These are phyloP conservation scores for Malurus leucopterus DNA, from an alignment of 2,797 vertebrate genomes.

Conservation along the genomic window DNA sequence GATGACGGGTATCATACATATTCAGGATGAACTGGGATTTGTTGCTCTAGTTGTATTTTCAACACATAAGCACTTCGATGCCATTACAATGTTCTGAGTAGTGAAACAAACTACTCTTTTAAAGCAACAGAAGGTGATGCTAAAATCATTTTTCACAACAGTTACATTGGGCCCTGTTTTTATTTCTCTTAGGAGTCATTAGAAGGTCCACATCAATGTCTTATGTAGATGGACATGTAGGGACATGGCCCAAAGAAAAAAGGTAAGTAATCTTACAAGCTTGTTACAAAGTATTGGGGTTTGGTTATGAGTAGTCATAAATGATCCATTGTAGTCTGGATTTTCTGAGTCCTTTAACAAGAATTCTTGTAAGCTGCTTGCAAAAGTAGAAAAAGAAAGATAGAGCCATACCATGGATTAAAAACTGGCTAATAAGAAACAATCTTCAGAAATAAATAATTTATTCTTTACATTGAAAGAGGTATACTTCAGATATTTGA, in stretches of 20 bases:
- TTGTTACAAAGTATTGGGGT: neutral
- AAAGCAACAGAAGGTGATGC: neutral
- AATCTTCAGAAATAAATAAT: neutral
- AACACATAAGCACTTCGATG: neutral
- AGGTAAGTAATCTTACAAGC: slow-evolving; percentile 68
- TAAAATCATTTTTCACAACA: neutral
- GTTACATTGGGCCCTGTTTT: slow-evolving; percentile 14
- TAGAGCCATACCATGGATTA: neutral
- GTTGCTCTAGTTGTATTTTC: neutral
- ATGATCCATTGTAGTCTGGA: neutral
- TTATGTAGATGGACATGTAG: slow-evolving; percentile 91
- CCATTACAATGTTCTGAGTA: neutral
- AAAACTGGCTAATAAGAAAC: neutral
- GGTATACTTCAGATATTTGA: neutral
- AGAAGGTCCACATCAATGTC: slow-evolving; percentile 95
- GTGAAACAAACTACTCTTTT: neutral
- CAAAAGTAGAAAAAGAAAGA: neutral
- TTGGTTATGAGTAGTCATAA: neutral
- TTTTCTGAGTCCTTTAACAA: neutral
- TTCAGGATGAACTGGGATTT: neutral
- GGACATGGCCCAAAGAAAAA: slow-evolving; percentile 98
- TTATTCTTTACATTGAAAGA: neutral
- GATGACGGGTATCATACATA: neutral
- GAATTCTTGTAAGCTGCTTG: neutral
- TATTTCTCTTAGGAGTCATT: slow-evolving; percentile 82